A percentile compares a stretch with the other conserved stretches of the same genome.
phyloP scores from a whole-genome alignment of 2,888 invertebrate genomes.

The Dyspetes luteomarginatus region DNA sequence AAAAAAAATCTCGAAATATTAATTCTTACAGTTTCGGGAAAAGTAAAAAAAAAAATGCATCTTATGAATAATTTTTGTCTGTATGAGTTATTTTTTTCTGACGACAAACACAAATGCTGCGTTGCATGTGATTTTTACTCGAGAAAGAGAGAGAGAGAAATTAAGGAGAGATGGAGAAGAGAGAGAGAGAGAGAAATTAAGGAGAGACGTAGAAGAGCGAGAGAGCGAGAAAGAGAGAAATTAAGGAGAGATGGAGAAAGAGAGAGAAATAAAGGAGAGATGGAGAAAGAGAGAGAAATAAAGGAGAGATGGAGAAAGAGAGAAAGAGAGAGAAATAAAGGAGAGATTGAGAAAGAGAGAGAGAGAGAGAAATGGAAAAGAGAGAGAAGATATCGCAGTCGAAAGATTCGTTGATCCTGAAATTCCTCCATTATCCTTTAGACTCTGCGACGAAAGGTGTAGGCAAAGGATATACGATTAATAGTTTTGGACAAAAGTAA shows the following conservation, averaged over 20 bases:
- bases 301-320: too few species aligned
- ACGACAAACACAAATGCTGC: too few species aligned
- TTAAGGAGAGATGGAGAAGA: too few species aligned
- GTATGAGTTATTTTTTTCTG: too few species aligned
- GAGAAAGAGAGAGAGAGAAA: too few species aligned
- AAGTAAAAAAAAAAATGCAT: too few species aligned
- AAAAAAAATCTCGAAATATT: too few species aligned
- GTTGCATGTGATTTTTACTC: too few species aligned
- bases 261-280: not conserved
- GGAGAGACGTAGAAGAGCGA: too few species aligned
- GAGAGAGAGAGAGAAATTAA: too few species aligned
- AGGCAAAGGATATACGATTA: not conserved
- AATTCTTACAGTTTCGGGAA: too few species aligned
- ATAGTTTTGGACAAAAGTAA: slow-evolving; percentile 55
- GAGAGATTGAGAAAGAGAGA: not conserved
- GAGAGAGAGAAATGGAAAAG: not conserved
- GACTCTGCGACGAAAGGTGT: not conserved
- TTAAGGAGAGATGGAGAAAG: slow-evolving; percentile 33
- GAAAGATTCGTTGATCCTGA: slow-evolving; percentile 19
- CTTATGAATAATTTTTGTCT: too few species aligned
- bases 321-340: not conserved
- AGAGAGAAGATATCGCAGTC: not conserved
- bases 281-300: not conserved
- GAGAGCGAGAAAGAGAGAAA: slow-evolving; percentile 39
- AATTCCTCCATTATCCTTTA: not conserved